Evolutionary conservation across 1,140 invertebrate genomes (phyloP).

Genomic region (Bombus superbus): DNA sequence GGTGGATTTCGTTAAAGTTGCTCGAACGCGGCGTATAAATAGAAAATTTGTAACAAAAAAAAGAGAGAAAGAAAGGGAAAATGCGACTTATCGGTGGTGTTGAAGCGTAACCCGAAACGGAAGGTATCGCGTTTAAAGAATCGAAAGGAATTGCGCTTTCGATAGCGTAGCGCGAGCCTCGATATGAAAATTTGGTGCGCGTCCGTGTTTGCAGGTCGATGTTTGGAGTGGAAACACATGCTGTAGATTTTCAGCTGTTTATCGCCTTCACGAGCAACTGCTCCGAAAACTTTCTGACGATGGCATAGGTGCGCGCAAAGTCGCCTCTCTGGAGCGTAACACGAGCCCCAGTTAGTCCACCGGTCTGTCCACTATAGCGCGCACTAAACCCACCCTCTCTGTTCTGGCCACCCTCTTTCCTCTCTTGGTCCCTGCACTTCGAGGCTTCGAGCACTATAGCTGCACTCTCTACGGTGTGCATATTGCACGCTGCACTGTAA

Average conservation of each 20-base stretch:
- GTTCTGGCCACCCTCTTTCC: constrained; percentile 64
- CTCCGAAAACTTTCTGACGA: constrained; percentile 36
- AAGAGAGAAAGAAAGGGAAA: too few species aligned
- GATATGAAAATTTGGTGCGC: constrained; percentile 31
- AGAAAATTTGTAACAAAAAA: too few species aligned
- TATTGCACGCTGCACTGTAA: constrained; percentile 79
- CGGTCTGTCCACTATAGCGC: constrained; percentile 73
- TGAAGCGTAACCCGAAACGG: background rate
- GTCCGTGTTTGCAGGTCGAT: background rate
- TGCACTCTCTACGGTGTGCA: constrained; percentile 69
- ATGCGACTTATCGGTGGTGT: too few species aligned
- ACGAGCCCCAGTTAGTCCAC: constrained; percentile 78
- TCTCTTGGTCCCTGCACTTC: constrained; percentile 42
- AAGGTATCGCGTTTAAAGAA: background rate
- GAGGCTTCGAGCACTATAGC: constrained; percentile 65
- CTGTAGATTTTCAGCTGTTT: constrained; percentile 43
- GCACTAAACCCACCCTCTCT: constrained; percentile 60
- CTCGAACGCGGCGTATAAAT: too few species aligned
- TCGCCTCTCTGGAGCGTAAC: constrained; percentile 69
- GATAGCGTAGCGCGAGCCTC: too few species aligned
- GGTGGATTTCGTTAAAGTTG: background rate
- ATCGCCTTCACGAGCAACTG: constrained; percentile 29
- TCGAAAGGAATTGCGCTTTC: too few species aligned
- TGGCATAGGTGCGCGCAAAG: constrained; percentile 71
- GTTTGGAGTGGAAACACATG: constrained; percentile 19